phyloP scores from a whole-genome alignment of 2,113 vertebrate species.

The Sinosuthora webbiana region DNA sequence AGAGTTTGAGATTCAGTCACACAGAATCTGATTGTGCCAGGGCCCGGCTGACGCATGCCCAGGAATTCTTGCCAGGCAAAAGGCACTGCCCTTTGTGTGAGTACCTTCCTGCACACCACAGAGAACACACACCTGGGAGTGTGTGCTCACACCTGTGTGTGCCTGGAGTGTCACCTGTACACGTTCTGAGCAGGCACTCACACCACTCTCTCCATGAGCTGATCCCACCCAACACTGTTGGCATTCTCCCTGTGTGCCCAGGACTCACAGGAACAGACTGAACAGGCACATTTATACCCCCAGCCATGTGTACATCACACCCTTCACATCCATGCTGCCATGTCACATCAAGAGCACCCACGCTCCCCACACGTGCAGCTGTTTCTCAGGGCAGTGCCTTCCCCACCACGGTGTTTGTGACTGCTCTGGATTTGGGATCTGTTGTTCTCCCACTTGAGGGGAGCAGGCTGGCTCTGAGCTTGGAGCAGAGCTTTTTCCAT shows the following conservation, averaged over 20 bases:
- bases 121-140: accelerated
- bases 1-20: not conserved
- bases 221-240: not conserved
- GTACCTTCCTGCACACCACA: not conserved
- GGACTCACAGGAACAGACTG: accelerated
- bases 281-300: not conserved
- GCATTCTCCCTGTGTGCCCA: accelerated
- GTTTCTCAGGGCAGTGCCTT: not conserved
- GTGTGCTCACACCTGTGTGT: not conserved
- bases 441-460: not conserved
- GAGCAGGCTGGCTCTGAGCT: not conserved
- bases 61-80: not conserved
- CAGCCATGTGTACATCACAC: accelerated
- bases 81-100: not conserved
- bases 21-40: not conserved
- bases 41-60: not conserved
- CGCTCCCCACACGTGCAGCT: accelerated
- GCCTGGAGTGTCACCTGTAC: accelerated
- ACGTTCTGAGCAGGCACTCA: accelerated
- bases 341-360: not conserved
- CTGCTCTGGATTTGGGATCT: not conserved
- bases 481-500: not conserved
- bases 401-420: not conserved
- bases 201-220: accelerated
- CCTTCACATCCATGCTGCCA: accelerated